phyloP scores from a whole-genome alignment of 2,797 vertebrate genomes.

The Fringilla coelebs region DNA sequence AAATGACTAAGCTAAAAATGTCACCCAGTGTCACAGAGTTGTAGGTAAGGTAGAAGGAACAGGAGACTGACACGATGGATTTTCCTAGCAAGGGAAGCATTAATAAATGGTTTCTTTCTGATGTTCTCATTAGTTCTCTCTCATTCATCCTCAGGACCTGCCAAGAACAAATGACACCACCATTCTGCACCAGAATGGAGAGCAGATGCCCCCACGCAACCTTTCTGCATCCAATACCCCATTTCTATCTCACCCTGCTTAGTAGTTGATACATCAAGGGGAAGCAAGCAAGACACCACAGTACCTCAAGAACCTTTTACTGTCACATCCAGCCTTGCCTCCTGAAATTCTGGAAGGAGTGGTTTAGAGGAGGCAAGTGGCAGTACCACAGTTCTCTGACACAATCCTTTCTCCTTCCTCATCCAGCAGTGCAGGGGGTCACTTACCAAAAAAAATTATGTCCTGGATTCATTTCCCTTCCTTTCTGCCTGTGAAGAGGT shows the following conservation, averaged over 20 bases:
- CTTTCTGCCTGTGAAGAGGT: neutral
- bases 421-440: neutral
- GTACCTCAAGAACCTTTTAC: neutral
- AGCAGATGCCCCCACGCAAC: neutral
- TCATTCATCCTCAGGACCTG: neutral
- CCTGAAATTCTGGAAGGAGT: neutral
- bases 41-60: constrained; percentile 10
- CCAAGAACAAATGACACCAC: neutral
- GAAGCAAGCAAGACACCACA: neutral
- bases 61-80: neutral
- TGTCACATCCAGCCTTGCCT: neutral
- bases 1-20: constrained; percentile 49
- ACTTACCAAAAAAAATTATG: neutral
- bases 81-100: constrained; percentile 15
- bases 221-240: neutral
- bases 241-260: neutral
- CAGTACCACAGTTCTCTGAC: neutral
- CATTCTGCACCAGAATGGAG: neutral
- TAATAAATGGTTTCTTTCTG: constrained; percentile 22
- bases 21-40: neutral
- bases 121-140: constrained; percentile 15
- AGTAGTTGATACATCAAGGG: neutral
- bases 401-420: neutral
- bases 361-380: neutral
- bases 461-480: neutral